A percentile compares a stretch with the other conserved stretches of the same genome.
These are phyloP conservation scores for Coreoperca whiteheadi DNA, from an alignment of 2,113 vertebrate genomes.

Conservation along the genomic window DNA sequence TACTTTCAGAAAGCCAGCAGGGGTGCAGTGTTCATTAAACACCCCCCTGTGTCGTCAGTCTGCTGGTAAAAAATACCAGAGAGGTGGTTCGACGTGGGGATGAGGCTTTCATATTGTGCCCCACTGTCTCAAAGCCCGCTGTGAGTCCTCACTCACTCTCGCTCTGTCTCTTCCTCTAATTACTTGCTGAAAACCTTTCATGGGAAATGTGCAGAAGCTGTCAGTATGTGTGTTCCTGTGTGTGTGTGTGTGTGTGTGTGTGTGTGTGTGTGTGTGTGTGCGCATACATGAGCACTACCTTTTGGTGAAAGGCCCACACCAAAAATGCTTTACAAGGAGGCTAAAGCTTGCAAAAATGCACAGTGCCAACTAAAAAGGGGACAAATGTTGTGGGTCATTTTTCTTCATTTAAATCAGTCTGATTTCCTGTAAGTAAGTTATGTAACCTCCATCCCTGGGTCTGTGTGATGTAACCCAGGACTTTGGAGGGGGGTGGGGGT, in stretches of 20 bases:
- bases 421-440: conserved; percentile 68
- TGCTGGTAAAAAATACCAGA: conserved; percentile 67
- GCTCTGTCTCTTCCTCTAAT: conserved; percentile 67
- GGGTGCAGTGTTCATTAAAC: conserved; percentile 73
- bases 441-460: conserved; percentile 64
- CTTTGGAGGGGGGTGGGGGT: conserved; percentile 11
- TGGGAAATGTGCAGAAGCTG: conserved; percentile 59
- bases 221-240: conserved; percentile 16
- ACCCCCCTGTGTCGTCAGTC: conserved; percentile 58
- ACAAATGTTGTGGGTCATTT: conserved; percentile 47
- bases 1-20: conserved; percentile 60
- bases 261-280: conserved; percentile 33
- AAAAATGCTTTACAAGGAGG: conserved; percentile 14
- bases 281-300: conserved; percentile 7
- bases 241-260: conserved; percentile 33
- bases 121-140: conserved; percentile 56
- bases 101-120: conserved; percentile 65
- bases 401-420: conserved; percentile 59
- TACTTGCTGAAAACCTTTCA: conserved; percentile 63
- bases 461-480: conserved; percentile 62
- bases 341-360: conserved; percentile 42
- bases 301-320: conserved; percentile 19
- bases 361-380: conserved; percentile 48
- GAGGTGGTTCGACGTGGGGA: conserved; percentile 58
- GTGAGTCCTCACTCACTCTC: conserved; percentile 58